These are phyloP conservation scores for Nyctereutes procyonoides DNA, from an alignment of 2,113 vertebrate species.

Conservation along the genomic window DNA sequence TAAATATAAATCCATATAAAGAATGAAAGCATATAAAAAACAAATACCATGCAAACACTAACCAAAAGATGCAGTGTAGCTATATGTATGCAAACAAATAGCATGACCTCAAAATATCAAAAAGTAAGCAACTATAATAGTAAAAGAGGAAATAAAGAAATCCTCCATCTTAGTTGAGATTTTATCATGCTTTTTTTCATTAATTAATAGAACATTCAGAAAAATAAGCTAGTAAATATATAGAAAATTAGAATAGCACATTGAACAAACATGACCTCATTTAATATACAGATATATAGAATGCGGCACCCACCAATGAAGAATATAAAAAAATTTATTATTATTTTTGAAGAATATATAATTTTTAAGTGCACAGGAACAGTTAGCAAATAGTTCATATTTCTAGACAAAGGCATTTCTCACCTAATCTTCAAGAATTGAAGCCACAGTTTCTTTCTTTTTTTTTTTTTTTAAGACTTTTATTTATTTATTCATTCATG, in stretches of 20 bases:
- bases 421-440: background rate
- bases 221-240: background rate
- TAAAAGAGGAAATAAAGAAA: constrained; percentile 6
- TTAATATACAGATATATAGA: background rate
- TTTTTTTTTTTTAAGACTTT: background rate
- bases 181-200: background rate
- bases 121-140: background rate
- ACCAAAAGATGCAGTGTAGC: background rate
- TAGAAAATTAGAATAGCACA: background rate
- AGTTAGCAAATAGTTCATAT: background rate
- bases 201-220: background rate
- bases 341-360: background rate
- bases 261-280: background rate
- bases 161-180: background rate
- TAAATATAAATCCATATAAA: background rate
- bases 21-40: background rate
- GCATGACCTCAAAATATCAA: background rate
- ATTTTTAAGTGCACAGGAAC: background rate
- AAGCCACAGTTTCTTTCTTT: background rate
- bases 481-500: background rate
- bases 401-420: background rate
- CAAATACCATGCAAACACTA: background rate
- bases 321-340: background rate
- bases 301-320: background rate
- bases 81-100: background rate